Evolutionary conservation across 2,888 invertebrate genomes (phyloP).

Genomic region (Polyommatus iphigenia): DNA sequence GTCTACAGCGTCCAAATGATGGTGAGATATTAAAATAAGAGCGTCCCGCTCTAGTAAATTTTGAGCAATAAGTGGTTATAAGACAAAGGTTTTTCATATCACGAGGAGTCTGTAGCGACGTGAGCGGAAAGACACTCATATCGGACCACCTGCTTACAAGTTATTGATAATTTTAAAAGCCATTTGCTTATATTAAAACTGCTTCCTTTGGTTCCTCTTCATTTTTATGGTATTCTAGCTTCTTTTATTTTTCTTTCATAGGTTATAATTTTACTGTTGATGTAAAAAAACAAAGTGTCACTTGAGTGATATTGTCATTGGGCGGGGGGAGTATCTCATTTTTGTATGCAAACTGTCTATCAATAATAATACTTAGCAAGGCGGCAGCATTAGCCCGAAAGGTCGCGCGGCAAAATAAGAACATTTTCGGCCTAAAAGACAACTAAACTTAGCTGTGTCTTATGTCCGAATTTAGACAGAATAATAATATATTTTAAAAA

Average conservation of each 20-base stretch:
- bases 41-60: slow-evolving; percentile 53
- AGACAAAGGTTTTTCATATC: slow-evolving; percentile 65
- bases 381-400: too few relatives aligned
- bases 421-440: too few relatives aligned
- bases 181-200: slow-evolving; percentile 26
- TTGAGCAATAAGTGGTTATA: slow-evolving; percentile 67
- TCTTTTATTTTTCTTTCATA: background rate
- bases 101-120: slow-evolving; percentile 66
- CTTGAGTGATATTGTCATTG: too few relatives aligned
- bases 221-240: background rate
- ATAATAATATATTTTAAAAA: too few relatives aligned
- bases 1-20: too few relatives aligned
- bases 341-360: too few relatives aligned
- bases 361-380: too few relatives aligned
- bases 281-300: background rate
- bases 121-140: slow-evolving; percentile 67
- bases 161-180: slow-evolving; percentile 40
- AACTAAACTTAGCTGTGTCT: too few relatives aligned
- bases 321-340: too few relatives aligned
- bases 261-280: background rate
- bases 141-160: slow-evolving; percentile 66
- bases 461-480: too few relatives aligned
- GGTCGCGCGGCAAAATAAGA: too few relatives aligned
- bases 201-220: background rate
- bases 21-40: background rate